Evolutionary conservation across 2,113 vertebrate genomes (phyloP).

Genomic region (Malurus melanocephalus): DNA sequence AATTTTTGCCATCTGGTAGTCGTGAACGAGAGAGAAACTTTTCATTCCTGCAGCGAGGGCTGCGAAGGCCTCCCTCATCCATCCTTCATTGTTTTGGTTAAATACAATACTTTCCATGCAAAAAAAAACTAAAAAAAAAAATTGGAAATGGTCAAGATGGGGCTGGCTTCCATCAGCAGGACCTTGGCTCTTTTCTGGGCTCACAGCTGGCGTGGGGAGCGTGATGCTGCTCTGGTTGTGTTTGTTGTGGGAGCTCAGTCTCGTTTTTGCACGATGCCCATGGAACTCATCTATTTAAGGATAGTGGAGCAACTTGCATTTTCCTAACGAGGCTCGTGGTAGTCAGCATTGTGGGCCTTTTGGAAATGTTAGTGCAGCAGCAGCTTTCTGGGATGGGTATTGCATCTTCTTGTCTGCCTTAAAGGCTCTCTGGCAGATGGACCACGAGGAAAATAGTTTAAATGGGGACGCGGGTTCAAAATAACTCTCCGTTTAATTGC

Average conservation of each 20-base stretch:
- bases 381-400: neutral
- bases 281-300: neutral
- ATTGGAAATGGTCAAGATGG: neutral
- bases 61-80: neutral
- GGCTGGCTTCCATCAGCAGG: neutral
- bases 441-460: neutral
- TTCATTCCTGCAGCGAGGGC: conserved; percentile 1
- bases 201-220: neutral
- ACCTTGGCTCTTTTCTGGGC: neutral
- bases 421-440: conserved; percentile 47
- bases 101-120: neutral
- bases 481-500: conserved; percentile 12
- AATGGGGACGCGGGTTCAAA: conserved; percentile 9
- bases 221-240: neutral
- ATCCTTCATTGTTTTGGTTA: neutral
- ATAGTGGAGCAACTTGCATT: neutral
- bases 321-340: conserved; percentile 2
- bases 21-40: conserved; percentile 8
- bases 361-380: neutral
- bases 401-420: conserved; percentile 2
- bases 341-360: neutral
- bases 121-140: neutral
- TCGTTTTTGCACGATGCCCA: neutral
- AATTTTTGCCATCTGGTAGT: conserved; percentile 58
- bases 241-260: neutral